Base-by-base conservation (phyloP, 2,888 invertebrate genomes). In the Gymnocheta viridis region DNA sequence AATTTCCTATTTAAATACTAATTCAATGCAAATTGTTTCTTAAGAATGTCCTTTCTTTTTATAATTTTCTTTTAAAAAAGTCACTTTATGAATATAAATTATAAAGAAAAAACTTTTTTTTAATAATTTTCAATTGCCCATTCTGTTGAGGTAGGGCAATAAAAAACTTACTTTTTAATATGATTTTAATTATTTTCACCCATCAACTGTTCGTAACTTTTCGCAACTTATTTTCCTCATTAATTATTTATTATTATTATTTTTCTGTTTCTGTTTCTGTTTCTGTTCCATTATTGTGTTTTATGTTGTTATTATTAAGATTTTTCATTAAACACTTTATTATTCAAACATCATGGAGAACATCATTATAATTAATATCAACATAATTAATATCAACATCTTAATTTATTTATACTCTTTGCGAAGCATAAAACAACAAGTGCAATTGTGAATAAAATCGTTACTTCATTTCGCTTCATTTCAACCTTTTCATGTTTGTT, bases 301-400 rank as follows among this genome's bases (percentile, higher is more conserved):
- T 5, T 35, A n/a, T 44, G 17, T 54, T 62, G 41, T 41, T 54
- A 27, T 62, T 70, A 44, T 70, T 64, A 62, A n/a, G n/a, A n/a
- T n/a, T n/a, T n/a, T n/a, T n/a, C n/a, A n/a, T n/a, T n/a, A n/a
- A n/a, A 67, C 62, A 79, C 56, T 32, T 70, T 32, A 72, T 79
- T 79, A 79, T 70, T 56, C 29, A 67, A 69, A 51, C n/a, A 24
- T 66, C 29, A 29, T 66, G 22, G 49, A 62, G 24, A 69, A 24
- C 17, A 54, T 66, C 17, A 35, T 66, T 35, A 66, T 6, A 10
- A 19, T 14, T 7, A 7, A 2, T 35, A 4, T 47, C 47, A 3
- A 49, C n/a, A 35, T 14, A 6, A 12, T 47, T 29, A 14, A 7
- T 22, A 49, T 32, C 22, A 49, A 4, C 22, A 38, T 58, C 14